Percentiles rank a stretch among this genome's conserved stretches.
These are phyloP conservation scores for Ifrita kowaldi DNA, from an alignment of 2,113 vertebrate genomes.

Conservation along the genomic window DNA sequence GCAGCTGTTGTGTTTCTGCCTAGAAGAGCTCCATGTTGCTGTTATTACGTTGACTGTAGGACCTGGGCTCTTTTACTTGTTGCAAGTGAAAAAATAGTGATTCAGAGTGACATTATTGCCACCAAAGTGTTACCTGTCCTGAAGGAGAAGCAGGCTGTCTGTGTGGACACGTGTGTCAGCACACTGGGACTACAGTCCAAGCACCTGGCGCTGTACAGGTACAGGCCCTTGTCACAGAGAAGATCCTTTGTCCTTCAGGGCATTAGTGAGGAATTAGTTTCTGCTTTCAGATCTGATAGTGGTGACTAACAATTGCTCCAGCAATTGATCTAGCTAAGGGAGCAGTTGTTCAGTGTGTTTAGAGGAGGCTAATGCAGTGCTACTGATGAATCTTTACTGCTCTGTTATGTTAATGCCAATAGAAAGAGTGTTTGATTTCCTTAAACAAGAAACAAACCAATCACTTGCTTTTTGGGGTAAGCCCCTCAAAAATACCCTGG, in stretches of 20 bases:
- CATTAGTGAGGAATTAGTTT: background rate
- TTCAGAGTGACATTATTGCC: background rate
- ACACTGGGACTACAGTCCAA: background rate
- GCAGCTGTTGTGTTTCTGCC: background rate
- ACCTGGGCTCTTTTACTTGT: background rate
- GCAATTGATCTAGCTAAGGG: background rate
- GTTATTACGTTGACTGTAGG: background rate
- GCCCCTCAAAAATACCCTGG: background rate
- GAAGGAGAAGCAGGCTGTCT: background rate
- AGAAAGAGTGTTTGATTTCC: background rate
- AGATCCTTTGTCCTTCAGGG: background rate
- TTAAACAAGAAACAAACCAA: background rate
- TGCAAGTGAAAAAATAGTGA: background rate
- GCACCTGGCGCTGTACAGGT: background rate
- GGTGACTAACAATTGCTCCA: background rate
- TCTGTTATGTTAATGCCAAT: background rate
- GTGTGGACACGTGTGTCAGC: accelerated
- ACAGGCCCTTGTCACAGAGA: background rate
- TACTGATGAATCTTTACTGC: background rate
- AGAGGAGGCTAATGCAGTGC: background rate
- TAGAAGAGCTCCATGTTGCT: background rate
- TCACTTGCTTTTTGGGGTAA: background rate
- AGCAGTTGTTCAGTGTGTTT: background rate
- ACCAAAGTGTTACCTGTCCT: background rate
- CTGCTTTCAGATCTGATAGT: background rate